These are phyloP conservation scores for Dendrocopos noguchii DNA, from an alignment of 2,113 vertebrate genomes.

Conservation along the genomic window DNA sequence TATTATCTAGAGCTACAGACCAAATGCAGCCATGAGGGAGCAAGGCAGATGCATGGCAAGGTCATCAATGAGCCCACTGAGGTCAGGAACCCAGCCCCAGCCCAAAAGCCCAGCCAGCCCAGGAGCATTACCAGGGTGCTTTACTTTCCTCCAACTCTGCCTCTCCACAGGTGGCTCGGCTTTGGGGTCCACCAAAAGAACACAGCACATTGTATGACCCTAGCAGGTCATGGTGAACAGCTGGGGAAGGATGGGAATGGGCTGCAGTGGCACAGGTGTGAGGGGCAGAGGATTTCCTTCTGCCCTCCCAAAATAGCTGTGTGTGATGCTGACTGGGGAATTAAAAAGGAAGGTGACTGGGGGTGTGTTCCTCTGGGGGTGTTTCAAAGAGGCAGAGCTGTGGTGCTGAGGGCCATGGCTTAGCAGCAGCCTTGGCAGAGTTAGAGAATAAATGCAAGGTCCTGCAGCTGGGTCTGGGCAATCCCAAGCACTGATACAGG, in stretches of 20 bases:
- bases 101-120: rapidly evolving
- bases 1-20: not conserved
- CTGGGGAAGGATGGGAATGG: not conserved
- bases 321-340: not conserved
- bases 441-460: too few species aligned
- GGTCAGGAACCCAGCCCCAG: not conserved
- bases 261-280: not conserved
- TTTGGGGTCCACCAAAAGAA: not conserved
- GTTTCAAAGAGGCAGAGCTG: too few species aligned
- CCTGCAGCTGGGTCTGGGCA: too few species aligned
- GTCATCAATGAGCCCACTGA: not conserved
- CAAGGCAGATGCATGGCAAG: not conserved
- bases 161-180: rapidly evolving
- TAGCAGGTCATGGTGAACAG: not conserved
- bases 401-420: too few species aligned
- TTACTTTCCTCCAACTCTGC: not conserved
- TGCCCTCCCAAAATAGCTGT: not conserved
- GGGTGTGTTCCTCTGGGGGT: not conserved
- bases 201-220: rapidly evolving
- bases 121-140: rapidly evolving
- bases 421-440: too few species aligned
- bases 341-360: not conserved
- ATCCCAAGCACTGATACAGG: too few species aligned
- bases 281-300: not conserved
- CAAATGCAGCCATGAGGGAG: not conserved